Evolutionary conservation across 2,888 invertebrate species (phyloP).

Genomic region (Diarsia rubi): DNA sequence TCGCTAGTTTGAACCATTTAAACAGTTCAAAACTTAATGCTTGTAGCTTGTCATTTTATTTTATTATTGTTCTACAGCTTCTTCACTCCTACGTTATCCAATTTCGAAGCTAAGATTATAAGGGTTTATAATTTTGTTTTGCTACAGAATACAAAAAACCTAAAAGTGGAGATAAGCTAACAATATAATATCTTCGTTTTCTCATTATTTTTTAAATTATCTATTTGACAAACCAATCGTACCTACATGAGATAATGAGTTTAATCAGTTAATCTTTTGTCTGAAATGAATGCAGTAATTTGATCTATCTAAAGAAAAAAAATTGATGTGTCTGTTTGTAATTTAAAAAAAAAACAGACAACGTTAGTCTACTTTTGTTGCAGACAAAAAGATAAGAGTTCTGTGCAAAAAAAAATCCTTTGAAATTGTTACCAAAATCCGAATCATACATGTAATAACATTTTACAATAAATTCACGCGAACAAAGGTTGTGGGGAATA

Average conservation of each 20-base stretch:
- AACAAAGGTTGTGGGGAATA: background rate
- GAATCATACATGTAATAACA: no score
- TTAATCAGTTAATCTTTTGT: slow-evolving; percentile 21
- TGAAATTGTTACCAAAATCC: no score
- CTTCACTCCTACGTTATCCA: background rate
- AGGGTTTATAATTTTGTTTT: background rate
- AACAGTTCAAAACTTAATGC: background rate
- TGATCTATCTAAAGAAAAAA: no score
- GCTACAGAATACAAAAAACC: background rate
- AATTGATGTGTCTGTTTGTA: no score
- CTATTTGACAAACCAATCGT: slow-evolving; percentile 12
- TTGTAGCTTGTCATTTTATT: background rate
- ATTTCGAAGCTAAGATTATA: background rate
- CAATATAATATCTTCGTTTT: background rate
- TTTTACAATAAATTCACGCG: no score
- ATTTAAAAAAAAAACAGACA: no score
- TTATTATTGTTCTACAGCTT: background rate
- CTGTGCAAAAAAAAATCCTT: no score
- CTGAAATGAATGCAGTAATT: background rate
- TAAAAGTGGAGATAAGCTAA: background rate
- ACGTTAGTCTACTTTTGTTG: no score
- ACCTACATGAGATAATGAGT: background rate
- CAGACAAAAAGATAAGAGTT: no score
- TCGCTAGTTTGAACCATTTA: background rate
- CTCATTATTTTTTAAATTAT: slow-evolving; percentile 7